These are phyloP conservation scores for Procavia capensis DNA, from an alignment of 2,113 vertebrate genomes.

Conservation along the genomic window DNA sequence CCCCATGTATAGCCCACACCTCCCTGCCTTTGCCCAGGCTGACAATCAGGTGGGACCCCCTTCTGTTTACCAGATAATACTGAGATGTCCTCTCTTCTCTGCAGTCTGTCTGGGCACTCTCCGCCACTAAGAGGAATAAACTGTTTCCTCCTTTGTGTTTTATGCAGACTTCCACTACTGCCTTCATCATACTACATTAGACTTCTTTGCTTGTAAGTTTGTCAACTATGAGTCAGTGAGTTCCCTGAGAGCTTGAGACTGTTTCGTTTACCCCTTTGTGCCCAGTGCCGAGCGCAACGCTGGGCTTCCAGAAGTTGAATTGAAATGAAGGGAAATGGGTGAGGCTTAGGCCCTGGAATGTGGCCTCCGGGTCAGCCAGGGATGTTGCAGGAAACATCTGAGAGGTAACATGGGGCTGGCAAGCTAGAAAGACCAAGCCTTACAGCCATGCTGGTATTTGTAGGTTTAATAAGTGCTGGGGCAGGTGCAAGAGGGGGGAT, in stretches of 20 bases:
- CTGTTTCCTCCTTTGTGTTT: slow-evolving; percentile 4
- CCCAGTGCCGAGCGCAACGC: background rate
- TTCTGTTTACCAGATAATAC: background rate
- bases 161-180: background rate
- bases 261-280: background rate
- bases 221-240: background rate
- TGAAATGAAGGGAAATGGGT: background rate
- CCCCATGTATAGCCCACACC: background rate
- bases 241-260: background rate
- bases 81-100: background rate
- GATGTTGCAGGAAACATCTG: background rate
- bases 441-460: fast-evolving
- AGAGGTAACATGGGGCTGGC: background rate
- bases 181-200: background rate
- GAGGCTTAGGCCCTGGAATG: background rate
- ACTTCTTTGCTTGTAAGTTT: slow-evolving; percentile 18
- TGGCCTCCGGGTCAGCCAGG: background rate
- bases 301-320: background rate
- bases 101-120: background rate
- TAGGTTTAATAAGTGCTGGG: background rate
- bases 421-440: background rate
- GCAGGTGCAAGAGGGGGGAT: background rate
- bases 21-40: background rate
- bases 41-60: background rate
- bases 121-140: background rate